phyloP scores from a whole-genome alignment of 2,797 vertebrate genomes.

The Tamandua tetradactyla region DNA sequence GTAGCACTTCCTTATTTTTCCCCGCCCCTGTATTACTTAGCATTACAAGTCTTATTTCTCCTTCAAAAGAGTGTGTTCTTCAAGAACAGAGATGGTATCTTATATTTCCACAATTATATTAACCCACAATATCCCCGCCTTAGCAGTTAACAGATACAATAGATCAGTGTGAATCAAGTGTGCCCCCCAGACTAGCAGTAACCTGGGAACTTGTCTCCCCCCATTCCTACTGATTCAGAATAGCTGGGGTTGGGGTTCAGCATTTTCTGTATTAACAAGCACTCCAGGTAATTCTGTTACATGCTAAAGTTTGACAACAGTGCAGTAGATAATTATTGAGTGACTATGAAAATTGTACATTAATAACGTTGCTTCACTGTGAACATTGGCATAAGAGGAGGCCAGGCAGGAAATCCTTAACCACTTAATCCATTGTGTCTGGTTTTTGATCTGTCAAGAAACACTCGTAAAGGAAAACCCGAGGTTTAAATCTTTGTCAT shows the following conservation, averaged over 20 bases:
- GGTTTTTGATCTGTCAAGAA: conserved; percentile 6
- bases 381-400: not conserved
- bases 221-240: not conserved
- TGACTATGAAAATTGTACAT: not conserved
- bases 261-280: not conserved
- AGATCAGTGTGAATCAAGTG: not conserved
- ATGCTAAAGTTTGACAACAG: not conserved
- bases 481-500: not conserved
- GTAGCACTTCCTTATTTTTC: not conserved
- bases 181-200: not conserved
- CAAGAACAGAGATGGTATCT: not conserved
- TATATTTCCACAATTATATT: not conserved
- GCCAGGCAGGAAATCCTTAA: not conserved
- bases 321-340: not conserved
- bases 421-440: not conserved
- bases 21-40: not conserved
- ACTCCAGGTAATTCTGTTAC: not conserved
- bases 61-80: not conserved
- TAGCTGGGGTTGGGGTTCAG: not conserved
- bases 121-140: not conserved
- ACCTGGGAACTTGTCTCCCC: not conserved
- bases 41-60: conserved; percentile 13
- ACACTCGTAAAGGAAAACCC: not conserved
- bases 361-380: not conserved
- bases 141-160: not conserved